Evolutionary conservation across 2,888 invertebrate species (phyloP).

Genomic region (Drosophila mayaguana): DNA sequence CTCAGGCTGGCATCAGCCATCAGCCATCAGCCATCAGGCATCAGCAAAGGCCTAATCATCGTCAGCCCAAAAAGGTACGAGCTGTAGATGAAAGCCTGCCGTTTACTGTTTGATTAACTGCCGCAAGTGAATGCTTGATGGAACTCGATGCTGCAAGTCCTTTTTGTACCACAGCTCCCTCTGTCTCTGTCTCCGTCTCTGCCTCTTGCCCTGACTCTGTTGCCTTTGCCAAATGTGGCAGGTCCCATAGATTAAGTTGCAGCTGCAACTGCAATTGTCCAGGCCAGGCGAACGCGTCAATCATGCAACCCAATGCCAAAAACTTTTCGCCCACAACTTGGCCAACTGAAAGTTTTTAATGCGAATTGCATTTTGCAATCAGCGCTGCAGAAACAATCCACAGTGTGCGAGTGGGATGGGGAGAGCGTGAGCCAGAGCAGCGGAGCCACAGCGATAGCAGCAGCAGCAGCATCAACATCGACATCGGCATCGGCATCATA

Average conservation of each 20-base stretch:
- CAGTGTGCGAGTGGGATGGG: background rate
- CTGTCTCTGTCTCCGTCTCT: too few relatives aligned
- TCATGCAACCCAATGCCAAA: slow-evolving; percentile 40
- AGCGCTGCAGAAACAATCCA: slow-evolving; percentile 42
- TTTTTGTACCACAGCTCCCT: background rate
- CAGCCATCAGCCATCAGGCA: slow-evolving; percentile 2
- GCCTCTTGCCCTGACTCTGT: too few relatives aligned
- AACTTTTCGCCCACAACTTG: slow-evolving; percentile 48
- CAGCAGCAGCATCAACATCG: slow-evolving; percentile 28
- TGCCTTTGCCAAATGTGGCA: slow-evolving; percentile 5
- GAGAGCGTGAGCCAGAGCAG: background rate
- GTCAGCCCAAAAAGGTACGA: slow-evolving; percentile 29
- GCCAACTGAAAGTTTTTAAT: slow-evolving; percentile 57
- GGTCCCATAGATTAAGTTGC: slow-evolving; percentile 19
- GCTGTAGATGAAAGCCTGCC: slow-evolving; percentile 48
- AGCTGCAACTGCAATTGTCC: slow-evolving; percentile 45
- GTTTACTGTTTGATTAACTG: slow-evolving; percentile 73
- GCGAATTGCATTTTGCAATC: slow-evolving; percentile 75
- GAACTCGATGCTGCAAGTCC: background rate
- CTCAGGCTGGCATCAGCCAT: background rate
- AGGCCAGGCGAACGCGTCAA: slow-evolving; percentile 44
- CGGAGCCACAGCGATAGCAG: background rate
- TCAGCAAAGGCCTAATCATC: slow-evolving; percentile 56
- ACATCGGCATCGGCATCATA: slow-evolving; percentile 34
- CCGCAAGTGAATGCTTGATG: slow-evolving; percentile 23